Evolutionary conservation across 2,113 vertebrate genomes (phyloP).

Genomic region (Xiphophorus couchianus): DNA sequence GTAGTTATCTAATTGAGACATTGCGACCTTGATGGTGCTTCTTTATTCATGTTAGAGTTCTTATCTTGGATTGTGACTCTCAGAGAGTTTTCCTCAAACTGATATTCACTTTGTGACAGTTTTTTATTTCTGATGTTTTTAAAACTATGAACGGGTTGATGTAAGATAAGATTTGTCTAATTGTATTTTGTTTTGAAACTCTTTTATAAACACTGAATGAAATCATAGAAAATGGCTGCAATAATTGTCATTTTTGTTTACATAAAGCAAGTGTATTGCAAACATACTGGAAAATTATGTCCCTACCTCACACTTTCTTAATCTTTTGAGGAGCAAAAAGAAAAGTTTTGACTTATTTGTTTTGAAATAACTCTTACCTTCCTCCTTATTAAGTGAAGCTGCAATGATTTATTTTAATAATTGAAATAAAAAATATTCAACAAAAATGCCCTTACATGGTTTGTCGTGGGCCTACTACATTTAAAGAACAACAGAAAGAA

Average conservation of each 20-base stretch:
- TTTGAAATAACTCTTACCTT: too few relatives aligned
- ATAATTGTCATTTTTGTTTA: too few relatives aligned
- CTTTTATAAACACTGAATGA: too few relatives aligned
- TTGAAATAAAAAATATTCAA: background rate
- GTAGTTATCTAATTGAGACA: constrained; percentile 29
- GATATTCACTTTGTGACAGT: background rate
- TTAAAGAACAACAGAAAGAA: background rate
- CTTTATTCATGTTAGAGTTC: background rate
- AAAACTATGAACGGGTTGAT: background rate
- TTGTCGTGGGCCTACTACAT: background rate
- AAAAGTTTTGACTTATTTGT: too few relatives aligned
- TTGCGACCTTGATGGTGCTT: constrained; percentile 44
- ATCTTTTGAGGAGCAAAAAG: too few relatives aligned
- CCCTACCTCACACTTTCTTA: too few relatives aligned
- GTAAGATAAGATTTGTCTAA: too few relatives aligned
- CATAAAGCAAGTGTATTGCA: too few relatives aligned
- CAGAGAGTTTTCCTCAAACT: background rate
- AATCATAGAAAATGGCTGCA: too few relatives aligned
- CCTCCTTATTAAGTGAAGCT: background rate
- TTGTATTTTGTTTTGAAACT: too few relatives aligned
- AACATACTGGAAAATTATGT: too few relatives aligned
- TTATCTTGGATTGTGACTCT: background rate
- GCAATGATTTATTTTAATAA: background rate
- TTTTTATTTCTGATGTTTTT: background rate
- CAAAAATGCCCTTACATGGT: background rate